Conservation (phyloP, 2,797 vertebrate species). For the Rousettus madagascariensis region DNA sequence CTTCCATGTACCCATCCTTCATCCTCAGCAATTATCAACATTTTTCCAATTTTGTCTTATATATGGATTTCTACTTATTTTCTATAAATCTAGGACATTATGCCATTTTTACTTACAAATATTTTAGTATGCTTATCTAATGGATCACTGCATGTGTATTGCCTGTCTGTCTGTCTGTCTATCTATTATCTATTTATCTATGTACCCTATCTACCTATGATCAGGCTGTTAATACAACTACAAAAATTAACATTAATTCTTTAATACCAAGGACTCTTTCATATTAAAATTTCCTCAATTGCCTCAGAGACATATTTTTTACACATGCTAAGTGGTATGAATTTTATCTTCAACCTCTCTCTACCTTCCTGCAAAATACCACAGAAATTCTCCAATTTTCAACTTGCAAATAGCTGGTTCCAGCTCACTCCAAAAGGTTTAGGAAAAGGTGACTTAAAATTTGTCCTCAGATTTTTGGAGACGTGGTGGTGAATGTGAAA, state of each 20-base stretch:
- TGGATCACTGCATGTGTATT: background rate
- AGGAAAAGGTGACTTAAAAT: background rate
- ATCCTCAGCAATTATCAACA: background rate
- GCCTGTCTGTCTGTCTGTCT: background rate
- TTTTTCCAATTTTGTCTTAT: background rate
- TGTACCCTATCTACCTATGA: background rate
- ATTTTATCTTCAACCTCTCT: background rate
- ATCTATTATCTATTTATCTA: background rate
- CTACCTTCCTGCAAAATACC: background rate
- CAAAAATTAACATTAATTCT: background rate
- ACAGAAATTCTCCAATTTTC: background rate
- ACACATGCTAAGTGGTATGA: background rate
- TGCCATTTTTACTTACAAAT: background rate
- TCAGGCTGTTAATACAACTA: background rate
- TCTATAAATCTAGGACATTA: background rate
- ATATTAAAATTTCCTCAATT: background rate
- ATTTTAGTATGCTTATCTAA: background rate
- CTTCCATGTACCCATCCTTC: background rate
- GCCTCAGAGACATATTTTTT: background rate
- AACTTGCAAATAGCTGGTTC: background rate
- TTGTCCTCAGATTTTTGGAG: background rate
- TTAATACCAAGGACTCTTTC: background rate
- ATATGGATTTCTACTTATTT: background rate
- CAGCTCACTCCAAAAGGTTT: background rate
- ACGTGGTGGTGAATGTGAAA: background rate